A percentile compares a stretch with the other conserved stretches of the same genome.
phyloP scores from a whole-genome alignment of 2,113 vertebrate species.

The Channa maculata region DNA sequence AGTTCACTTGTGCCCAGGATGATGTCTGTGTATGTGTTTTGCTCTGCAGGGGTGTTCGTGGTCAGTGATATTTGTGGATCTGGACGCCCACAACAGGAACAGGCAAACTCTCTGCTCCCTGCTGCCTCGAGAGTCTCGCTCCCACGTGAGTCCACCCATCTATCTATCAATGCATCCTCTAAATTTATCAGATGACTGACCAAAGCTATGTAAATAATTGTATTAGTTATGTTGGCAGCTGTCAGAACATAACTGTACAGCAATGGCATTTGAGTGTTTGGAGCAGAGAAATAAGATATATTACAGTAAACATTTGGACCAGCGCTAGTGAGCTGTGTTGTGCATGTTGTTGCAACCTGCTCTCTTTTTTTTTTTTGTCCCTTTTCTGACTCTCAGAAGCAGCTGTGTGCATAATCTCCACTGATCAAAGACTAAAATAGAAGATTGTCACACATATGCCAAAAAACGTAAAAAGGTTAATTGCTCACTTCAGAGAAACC shows the following conservation, averaged over 20 bases:
- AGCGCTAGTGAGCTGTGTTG: background rate
- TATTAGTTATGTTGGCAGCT: no score
- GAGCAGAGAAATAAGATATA: no score
- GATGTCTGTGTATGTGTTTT: slow-evolving; percentile 26
- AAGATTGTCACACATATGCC: background rate
- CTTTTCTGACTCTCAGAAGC: background rate
- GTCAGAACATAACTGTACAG: no score
- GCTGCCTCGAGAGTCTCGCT: slow-evolving; percentile 94
- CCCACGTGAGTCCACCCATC: slow-evolving; percentile 88
- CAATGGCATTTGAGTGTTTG: no score
- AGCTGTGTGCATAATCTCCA: slow-evolving; percentile 13
- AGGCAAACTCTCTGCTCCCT: slow-evolving; percentile 94
- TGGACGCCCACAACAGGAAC: slow-evolving; percentile 98
- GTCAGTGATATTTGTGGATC: slow-evolving; percentile 99
- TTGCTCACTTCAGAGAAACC: slow-evolving; percentile 19
- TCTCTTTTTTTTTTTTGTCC: no score
- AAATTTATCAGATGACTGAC: background rate
- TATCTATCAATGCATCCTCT: background rate
- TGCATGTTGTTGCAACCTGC: background rate
- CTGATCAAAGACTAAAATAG: slow-evolving; percentile 30
- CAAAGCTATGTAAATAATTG: no score
- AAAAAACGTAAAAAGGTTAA: slow-evolving; percentile 35
- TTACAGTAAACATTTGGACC: no score
- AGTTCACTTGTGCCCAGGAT: slow-evolving; percentile 17
- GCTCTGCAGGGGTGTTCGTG: slow-evolving; percentile 94